Conservation (phyloP, 2,113 vertebrate genomes). For the Eulemur macaco region DNA sequence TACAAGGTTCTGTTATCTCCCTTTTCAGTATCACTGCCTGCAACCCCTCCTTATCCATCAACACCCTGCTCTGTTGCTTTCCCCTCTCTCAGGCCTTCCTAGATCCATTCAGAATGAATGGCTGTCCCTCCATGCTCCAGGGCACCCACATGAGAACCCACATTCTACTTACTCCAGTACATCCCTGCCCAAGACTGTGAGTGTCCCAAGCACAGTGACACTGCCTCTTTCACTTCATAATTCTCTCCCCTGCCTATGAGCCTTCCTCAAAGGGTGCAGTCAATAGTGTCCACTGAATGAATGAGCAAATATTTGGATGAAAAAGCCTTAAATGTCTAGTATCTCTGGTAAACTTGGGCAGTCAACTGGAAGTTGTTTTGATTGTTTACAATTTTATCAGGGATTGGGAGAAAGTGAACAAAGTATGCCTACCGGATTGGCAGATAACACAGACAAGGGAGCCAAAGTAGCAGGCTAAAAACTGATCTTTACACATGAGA, state of each 20-base stretch:
- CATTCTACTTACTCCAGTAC: neutral
- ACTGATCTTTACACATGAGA: neutral
- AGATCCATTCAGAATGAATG: too few species aligned
- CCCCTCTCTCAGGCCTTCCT: neutral
- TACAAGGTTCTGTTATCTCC: neutral
- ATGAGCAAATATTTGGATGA: neutral
- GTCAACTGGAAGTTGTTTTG: neutral
- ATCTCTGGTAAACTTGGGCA: neutral
- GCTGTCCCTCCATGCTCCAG: neutral
- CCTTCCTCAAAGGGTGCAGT: neutral
- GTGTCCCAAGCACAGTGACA: neutral
- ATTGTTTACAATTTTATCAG: neutral
- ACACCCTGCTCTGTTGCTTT: neutral
- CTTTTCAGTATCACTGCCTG: neutral
- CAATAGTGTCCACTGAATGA: neutral
- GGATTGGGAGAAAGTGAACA: neutral
- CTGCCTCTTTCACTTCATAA: neutral
- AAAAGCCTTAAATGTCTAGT: neutral
- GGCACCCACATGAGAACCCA: rapidly evolving
- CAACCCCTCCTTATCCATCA: neutral
- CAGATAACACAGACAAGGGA: neutral
- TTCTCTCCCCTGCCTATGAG: neutral
- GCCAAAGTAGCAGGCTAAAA: neutral
- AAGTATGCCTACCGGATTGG: neutral
- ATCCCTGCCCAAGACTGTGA: neutral